Evolutionary conservation across 2,113 vertebrate species (phyloP).

Genomic region (Sminthopsis crassicaudata): DNA sequence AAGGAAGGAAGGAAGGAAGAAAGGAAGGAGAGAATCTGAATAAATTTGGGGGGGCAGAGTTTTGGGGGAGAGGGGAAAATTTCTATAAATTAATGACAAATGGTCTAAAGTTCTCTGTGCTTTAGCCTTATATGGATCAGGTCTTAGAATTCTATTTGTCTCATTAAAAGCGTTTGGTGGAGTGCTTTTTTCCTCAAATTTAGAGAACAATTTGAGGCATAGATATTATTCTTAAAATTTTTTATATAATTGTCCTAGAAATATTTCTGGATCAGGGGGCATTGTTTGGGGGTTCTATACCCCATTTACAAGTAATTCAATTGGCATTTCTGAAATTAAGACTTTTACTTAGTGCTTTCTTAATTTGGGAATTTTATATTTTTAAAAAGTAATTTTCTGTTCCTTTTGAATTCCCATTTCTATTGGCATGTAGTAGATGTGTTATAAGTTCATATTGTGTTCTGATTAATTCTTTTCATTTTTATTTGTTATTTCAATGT

Average conservation of each 20-base stretch:
- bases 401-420: not conserved
- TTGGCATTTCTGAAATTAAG: not conserved
- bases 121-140: not conserved
- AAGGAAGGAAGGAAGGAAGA: too few species aligned
- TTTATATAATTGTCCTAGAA: not conserved
- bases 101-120: not conserved
- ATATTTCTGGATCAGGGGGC: not conserved
- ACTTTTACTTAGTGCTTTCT: not conserved
- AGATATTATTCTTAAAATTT: not conserved
- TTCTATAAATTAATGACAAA: not conserved
- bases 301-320: not conserved
- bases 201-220: not conserved
- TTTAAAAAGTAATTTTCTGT: not conserved
- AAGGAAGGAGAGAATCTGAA: not conserved
- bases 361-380: not conserved
- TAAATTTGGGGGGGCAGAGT: not conserved
- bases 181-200: not conserved
- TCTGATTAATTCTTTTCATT: not conserved
- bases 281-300: not conserved
- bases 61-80: too few species aligned
- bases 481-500: not conserved
- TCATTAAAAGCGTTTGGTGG: not conserved
- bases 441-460: not conserved
- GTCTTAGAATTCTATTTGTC: not conserved
- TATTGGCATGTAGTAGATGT: not conserved